Evolutionary conservation across 1,140 invertebrate genomes (phyloP).

Genomic region (Sycobia sp.): DNA sequence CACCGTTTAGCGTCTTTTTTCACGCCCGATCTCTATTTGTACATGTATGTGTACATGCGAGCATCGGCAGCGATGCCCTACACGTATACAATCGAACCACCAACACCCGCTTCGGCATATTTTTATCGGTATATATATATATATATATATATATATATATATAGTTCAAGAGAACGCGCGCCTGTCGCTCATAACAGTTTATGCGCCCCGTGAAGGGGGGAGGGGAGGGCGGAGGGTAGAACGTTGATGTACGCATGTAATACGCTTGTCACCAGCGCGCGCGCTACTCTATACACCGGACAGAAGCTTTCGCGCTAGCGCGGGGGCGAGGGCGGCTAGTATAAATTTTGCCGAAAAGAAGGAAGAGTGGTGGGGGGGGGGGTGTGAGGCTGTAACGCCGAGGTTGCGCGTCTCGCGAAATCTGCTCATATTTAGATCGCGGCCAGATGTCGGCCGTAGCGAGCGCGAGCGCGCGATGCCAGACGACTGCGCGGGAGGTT

Average conservation of each 20-base stretch:
- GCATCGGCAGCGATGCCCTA: no score
- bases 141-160: no score
- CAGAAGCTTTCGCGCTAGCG: no score
- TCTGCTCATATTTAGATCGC: conserved; percentile 25
- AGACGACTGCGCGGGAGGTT: no score
- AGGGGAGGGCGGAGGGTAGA: no score
- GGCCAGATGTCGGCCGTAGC: conserved; percentile 11
- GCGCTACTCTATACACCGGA: no score
- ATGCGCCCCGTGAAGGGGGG: no score
- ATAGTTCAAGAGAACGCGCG: conserved; percentile 43
- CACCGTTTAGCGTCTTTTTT: conserved; percentile 47
- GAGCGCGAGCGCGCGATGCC: no score
- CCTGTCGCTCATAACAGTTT: conserved; percentile 43
- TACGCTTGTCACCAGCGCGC: conserved; percentile 38
- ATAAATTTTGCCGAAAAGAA: conserved; percentile 30
- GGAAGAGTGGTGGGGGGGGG: no score
- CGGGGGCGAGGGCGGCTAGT: conserved; percentile 9
- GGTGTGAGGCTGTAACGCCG: no score
- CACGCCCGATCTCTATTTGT: conserved; percentile 43
- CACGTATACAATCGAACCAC: conserved; percentile 31
- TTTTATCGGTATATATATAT: conserved; percentile 50
- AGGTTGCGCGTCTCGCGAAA: conserved; percentile 6
- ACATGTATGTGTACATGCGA: no score
- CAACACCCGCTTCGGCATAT: conserved; percentile 37
- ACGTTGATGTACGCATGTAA: no score